Evolutionary conservation across 2,888 invertebrate genomes (phyloP), one percentile per base, ranked within the genome.

Genomic region (Stictocephala bisonia): DNA sequence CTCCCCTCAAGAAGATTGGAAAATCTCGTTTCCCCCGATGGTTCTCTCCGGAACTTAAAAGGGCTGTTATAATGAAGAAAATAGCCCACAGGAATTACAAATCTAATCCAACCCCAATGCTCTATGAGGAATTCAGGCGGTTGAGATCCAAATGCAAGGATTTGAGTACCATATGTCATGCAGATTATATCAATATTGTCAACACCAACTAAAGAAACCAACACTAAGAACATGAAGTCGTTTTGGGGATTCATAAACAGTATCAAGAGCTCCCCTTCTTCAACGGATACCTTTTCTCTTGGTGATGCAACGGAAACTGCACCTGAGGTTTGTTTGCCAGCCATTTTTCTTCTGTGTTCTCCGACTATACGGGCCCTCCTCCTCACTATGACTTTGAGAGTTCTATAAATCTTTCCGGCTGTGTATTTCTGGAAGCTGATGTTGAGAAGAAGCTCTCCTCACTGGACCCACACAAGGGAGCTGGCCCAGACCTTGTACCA

Each of bases 201-300:
- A 58, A 58, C 18, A 18, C 29, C 2, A 18, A 31, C 31, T n/a
- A n/a, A n/a, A n/a, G n/a, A n/a, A n/a, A n/a, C n/a, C n/a, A 18
- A 31, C 11, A 3, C 29, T 4, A n/a, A 18, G 18, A 58, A 58
- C 31, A n/a, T 58, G 7, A 58, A 58, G 15, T 27, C 58, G 3
- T 58, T 58, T 15, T 58, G 58, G 58, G 58, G 58, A 3, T 58
- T 58, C 18, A 20, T 58, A 4, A 58, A 58, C 20, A 18, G 58
- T 22, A 53, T 50, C 2, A 50, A 41, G 41, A 3, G 41, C n/a
- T n/a, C n/a, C n/a, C n/a, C n/a, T n/a, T n/a, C n/a, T n/a, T n/a
- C n/a, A n/a, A n/a, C n/a, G n/a, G n/a, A n/a, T n/a, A n/a, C n/a
- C n/a, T n/a, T n/a, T n/a, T n/a, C n/a, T n/a, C n/a, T n/a, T n/a